These are phyloP conservation scores for Tympanuchus pallidicinctus DNA, from an alignment of 2,113 vertebrate species.

Conservation along the genomic window DNA sequence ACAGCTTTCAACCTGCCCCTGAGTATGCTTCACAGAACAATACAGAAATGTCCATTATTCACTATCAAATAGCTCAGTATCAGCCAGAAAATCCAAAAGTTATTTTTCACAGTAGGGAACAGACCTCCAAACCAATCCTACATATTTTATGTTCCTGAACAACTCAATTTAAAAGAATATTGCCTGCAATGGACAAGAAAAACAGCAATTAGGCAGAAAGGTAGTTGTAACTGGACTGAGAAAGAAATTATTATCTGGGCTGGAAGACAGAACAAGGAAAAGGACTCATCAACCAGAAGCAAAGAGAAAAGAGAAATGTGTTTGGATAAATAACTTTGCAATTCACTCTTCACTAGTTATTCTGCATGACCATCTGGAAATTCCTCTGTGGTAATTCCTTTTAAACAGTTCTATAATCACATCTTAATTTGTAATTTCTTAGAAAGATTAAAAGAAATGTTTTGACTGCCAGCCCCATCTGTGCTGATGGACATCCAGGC, in stretches of 20 bases:
- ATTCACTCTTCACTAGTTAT: slow-evolving; percentile 25
- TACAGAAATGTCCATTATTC: background rate
- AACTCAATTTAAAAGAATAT: background rate
- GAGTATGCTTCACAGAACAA: background rate
- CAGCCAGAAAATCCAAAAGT: background rate
- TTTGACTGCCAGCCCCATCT: slow-evolving; percentile 32
- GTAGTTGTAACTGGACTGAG: background rate
- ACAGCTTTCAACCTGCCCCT: background rate
- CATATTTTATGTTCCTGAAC: background rate
- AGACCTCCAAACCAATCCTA: background rate
- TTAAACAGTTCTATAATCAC: slow-evolving; percentile 55
- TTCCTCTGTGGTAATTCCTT: slow-evolving; percentile 46
- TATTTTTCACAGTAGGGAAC: background rate
- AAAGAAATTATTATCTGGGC: background rate
- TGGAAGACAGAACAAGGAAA: background rate
- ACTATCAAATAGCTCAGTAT: background rate
- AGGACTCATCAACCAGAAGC: background rate
- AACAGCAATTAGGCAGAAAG: background rate
- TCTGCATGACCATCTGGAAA: slow-evolving; percentile 60
- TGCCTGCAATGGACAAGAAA: background rate
- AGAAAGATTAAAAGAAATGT: slow-evolving; percentile 52
- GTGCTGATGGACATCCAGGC: background rate
- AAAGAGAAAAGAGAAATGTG: background rate
- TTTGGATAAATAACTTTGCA: slow-evolving; percentile 17
- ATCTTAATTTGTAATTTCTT: slow-evolving; percentile 63